These are phyloP conservation scores for Cyanocitta stelleri DNA, from an alignment of 2,113 vertebrate genomes.

Conservation along the genomic window DNA sequence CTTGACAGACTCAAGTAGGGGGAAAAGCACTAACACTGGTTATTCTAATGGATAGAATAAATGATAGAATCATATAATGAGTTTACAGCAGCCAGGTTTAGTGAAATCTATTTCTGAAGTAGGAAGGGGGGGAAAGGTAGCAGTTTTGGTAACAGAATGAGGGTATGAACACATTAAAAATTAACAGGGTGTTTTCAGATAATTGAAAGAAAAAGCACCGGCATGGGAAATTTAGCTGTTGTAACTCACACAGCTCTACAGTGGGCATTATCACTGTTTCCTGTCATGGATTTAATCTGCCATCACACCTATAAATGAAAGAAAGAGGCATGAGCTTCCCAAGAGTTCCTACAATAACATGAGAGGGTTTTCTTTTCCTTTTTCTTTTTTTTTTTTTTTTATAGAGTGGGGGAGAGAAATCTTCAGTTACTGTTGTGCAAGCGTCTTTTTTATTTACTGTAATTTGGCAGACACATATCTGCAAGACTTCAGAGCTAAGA, in stretches of 20 bases:
- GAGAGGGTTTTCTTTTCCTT: not conserved
- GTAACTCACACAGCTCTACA: not conserved
- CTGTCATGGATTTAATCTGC: not conserved
- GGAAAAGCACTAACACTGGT: conserved; percentile 22
- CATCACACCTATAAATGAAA: not conserved
- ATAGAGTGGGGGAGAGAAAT: not conserved
- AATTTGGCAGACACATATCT: conserved; percentile 29
- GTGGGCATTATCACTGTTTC: conserved; percentile 12
- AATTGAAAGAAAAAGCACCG: conserved; percentile 1
- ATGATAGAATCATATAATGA: conserved; percentile 19
- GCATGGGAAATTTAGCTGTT: not conserved
- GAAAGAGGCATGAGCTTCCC: not conserved
- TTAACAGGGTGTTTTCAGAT: conserved; percentile 49
- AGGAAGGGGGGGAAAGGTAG: not conserved
- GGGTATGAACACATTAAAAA: conserved; percentile 31
- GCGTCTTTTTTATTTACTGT: conserved; percentile 4
- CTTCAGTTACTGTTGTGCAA: not conserved
- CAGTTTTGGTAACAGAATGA: not conserved
- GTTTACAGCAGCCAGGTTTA: conserved; percentile 32
- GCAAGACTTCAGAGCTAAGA: conserved; percentile 12
- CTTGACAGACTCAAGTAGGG: conserved; percentile 51
- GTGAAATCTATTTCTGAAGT: conserved; percentile 38
- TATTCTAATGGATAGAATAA: conserved; percentile 40
- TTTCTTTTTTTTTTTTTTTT: not conserved
- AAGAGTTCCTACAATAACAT: conserved; percentile 26